A percentile compares a stretch with the other conserved stretches of the same genome.
Conservation (phyloP, 2,113 vertebrate genomes). For the Cynocephalus volans region DNA sequence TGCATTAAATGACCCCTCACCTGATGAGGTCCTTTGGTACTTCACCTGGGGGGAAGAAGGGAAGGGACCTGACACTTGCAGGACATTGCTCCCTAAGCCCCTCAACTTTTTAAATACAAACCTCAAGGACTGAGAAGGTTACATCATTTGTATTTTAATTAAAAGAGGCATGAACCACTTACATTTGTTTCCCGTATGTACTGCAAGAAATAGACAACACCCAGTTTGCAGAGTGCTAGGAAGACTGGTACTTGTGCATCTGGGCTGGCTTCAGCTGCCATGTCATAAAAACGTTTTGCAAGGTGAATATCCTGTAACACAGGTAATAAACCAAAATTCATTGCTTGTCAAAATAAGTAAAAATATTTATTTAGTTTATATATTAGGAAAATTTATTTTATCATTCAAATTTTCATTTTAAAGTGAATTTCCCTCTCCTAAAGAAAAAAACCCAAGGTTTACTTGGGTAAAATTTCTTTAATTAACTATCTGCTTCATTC, state of each 20-base stretch:
- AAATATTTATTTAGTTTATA: not conserved
- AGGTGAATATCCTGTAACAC: constrained; percentile 95
- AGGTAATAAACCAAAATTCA: constrained; percentile 60
- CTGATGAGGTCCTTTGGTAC: not conserved
- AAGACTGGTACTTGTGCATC: constrained; percentile 99
- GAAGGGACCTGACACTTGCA: not conserved
- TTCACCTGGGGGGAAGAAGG: not conserved
- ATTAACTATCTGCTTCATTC: constrained; percentile 38
- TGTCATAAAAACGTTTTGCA: constrained; percentile 99
- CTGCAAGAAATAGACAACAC: constrained; percentile 95
- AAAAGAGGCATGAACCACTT: constrained; percentile 84
- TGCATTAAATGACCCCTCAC: not conserved
- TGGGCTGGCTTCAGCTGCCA: constrained; percentile 98
- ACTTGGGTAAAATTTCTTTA: not conserved
- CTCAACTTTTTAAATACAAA: not conserved
- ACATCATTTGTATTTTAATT: not conserved
- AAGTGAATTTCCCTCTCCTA: constrained; percentile 52
- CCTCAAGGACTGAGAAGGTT: not conserved
- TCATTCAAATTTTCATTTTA: constrained; percentile 68
- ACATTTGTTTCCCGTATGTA: constrained; percentile 96
- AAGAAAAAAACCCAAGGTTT: not conserved
- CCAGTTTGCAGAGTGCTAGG: constrained; percentile 97
- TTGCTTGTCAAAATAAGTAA: constrained; percentile 49
- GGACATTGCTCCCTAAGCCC: not conserved
- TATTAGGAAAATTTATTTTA: not conserved